Conservation (phyloP, 2,888 invertebrate genomes). For the Theretra japonica region DNA sequence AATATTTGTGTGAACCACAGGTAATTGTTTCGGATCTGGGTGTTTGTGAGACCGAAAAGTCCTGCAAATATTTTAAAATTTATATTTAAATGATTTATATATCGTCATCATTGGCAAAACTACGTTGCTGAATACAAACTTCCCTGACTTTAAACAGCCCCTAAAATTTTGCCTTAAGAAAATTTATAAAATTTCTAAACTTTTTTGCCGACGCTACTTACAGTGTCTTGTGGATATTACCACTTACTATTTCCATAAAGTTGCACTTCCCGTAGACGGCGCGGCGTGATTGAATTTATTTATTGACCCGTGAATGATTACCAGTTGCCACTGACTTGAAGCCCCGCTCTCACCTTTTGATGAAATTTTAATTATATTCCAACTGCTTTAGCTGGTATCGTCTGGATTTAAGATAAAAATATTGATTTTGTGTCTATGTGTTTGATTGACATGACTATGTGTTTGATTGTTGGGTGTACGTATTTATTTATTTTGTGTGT, state of each 20-base stretch:
- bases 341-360: constrained; percentile 6
- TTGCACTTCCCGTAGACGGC: constrained; percentile 42
- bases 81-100: too few species aligned
- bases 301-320: constrained; percentile 40
- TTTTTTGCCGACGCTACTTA: constrained; percentile 18
- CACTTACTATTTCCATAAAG: constrained; percentile 51
- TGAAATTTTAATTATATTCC: constrained; percentile 30
- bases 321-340: constrained; percentile 29
- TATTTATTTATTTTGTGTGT: too few species aligned
- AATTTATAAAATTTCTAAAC: neutral
- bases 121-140: too few species aligned
- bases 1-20: too few species aligned
- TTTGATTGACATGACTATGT: too few species aligned
- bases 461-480: too few species aligned
- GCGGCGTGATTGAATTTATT: constrained; percentile 47
- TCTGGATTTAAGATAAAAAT: neutral
- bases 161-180: neutral
- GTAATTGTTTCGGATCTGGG: too few species aligned
- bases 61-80: too few species aligned
- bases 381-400: constrained; percentile 6
- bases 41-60: too few species aligned
- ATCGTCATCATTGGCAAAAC: too few species aligned
- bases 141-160: too few species aligned
- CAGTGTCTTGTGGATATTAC: constrained; percentile 51
- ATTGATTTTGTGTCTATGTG: too few species aligned